Percentiles rank a stretch among this genome's conserved stretches.
Evolutionary conservation across 2,888 invertebrate genomes (phyloP).

Genomic region (Fabriciana adippe): DNA sequence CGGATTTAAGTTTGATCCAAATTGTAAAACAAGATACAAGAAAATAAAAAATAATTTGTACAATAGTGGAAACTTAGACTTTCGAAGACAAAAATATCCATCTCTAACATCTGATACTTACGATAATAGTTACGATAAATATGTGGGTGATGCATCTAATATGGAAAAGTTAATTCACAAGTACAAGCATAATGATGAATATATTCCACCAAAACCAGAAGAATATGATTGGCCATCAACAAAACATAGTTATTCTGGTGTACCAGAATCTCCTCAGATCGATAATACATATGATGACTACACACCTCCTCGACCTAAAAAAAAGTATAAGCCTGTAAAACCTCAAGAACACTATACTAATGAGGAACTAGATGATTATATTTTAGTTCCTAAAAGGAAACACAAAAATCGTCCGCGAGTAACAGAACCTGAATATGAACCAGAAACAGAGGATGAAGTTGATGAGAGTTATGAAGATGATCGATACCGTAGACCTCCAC

Average conservation of each 20-base stretch:
- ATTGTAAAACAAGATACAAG: slow-evolving; percentile 70
- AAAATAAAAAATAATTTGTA: slow-evolving; percentile 57
- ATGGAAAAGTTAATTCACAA: slow-evolving; percentile 60
- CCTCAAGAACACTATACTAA: slow-evolving; percentile 54
- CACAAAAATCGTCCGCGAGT: slow-evolving; percentile 58
- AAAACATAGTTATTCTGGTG: slow-evolving; percentile 50
- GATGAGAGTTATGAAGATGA: slow-evolving; percentile 62
- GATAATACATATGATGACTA: slow-evolving; percentile 64
- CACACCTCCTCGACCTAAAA: slow-evolving; percentile 60
- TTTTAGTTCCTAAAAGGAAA: slow-evolving; percentile 73
- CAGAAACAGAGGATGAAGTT: slow-evolving; percentile 63
- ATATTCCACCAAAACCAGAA: slow-evolving; percentile 59
- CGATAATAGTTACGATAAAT: slow-evolving; percentile 64
- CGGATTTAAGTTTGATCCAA: slow-evolving; percentile 64
- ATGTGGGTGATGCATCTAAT: slow-evolving; percentile 54
- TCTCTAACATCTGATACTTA: slow-evolving; percentile 52
- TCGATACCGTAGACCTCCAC: slow-evolving; percentile 52
- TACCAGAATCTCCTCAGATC: slow-evolving; percentile 57
- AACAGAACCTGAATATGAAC: slow-evolving; percentile 59
- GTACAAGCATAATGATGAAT: slow-evolving; percentile 49
- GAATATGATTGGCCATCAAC: slow-evolving; percentile 53
- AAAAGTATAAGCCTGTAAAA: slow-evolving; percentile 63
- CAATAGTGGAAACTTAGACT: slow-evolving; percentile 57
- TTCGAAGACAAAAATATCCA: slow-evolving; percentile 59
- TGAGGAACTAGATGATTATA: slow-evolving; percentile 68